Evolutionary conservation across 2,113 vertebrate genomes (phyloP).

Genomic region (Myotis lucifugus): DNA sequence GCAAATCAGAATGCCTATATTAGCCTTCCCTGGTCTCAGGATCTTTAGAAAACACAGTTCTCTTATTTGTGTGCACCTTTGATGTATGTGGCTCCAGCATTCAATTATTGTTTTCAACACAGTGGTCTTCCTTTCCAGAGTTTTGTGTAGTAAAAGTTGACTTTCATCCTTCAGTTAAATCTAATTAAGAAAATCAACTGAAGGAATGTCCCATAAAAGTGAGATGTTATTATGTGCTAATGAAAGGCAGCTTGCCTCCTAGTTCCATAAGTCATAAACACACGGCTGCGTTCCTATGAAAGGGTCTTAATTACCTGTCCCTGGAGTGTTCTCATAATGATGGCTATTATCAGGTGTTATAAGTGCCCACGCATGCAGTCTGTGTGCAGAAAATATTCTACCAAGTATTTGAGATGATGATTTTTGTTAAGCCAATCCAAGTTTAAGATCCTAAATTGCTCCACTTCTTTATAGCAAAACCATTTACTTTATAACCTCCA

Average conservation of each 20-base stretch:
- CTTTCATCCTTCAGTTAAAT: constrained; percentile 70
- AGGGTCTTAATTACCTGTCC: not conserved
- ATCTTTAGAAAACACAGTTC: not conserved
- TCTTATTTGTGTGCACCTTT: constrained; percentile 34
- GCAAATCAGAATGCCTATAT: not conserved
- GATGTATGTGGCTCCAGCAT: constrained; percentile 32
- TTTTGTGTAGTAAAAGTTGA: not conserved
- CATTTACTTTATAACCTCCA: not conserved
- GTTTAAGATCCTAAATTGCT: not conserved
- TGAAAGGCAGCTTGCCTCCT: constrained; percentile 56
- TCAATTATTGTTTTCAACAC: not conserved
- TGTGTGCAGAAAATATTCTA: not conserved
- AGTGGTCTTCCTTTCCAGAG: not conserved
- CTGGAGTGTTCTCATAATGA: not conserved
- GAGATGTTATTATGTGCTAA: constrained; percentile 63
- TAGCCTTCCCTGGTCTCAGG: not conserved
- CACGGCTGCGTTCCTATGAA: not conserved
- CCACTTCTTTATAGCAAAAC: not conserved
- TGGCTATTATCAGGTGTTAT: not conserved
- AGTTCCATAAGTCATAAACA: not conserved
- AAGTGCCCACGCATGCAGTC: not conserved
- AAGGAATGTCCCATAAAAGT: constrained; percentile 52
- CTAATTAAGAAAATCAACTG: constrained; percentile 56
- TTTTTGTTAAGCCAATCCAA: not conserved
- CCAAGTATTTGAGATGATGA: not conserved